Conservation (phyloP, 2,888 invertebrate genomes). For the Meliscaeva auricollis region DNA sequence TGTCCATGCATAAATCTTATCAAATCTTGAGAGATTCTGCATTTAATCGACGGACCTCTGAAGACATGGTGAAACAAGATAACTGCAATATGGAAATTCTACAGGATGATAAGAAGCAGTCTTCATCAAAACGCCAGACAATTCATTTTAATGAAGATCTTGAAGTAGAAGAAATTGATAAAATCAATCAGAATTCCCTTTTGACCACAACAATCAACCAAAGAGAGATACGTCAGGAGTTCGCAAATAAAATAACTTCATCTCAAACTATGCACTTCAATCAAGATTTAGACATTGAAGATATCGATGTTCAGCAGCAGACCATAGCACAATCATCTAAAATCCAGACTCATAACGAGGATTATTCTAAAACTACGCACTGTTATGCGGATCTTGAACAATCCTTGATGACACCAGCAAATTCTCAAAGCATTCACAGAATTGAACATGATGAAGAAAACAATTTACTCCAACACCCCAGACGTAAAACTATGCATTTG, state of each 20-base stretch:
- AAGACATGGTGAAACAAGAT: no score
- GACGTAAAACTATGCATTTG: conserved; percentile 1
- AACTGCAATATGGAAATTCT: no score
- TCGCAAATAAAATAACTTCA: no score
- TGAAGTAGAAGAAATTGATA: neutral
- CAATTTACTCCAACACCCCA: neutral
- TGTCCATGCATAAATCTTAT: no score
- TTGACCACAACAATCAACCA: neutral
- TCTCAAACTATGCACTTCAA: neutral
- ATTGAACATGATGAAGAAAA: neutral
- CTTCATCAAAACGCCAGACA: conserved; percentile 5
- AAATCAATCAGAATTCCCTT: no score
- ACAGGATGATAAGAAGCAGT: no score
- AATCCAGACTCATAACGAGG: neutral
- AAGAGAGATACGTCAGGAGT: no score
- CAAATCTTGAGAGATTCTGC: no score
- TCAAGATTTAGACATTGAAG: conserved; percentile 1
- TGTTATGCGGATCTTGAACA: neutral
- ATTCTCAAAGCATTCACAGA: no score
- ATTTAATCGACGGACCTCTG: no score
- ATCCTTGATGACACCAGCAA: neutral
- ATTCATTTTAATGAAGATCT: conserved; percentile 33
- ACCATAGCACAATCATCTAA: neutral
- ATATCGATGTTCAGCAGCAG: neutral
- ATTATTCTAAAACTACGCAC: no score